Evolutionary conservation across 2,113 vertebrate species (phyloP).

Genomic region (Corythoichthys intestinalis): DNA sequence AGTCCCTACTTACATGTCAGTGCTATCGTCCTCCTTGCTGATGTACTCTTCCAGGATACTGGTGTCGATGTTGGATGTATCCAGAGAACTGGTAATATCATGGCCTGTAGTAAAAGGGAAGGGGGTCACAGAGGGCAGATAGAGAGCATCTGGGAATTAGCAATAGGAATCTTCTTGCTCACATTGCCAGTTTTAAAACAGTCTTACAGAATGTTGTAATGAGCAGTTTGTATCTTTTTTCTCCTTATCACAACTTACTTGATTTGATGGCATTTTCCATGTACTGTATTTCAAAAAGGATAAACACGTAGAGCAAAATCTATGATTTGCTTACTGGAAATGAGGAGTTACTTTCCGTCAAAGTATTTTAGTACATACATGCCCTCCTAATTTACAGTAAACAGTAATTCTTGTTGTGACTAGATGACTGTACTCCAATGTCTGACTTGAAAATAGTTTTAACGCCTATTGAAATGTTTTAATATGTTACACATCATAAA

Average conservation of each 20-base stretch:
- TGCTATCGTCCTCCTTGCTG: conserved; percentile 94
- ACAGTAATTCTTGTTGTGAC: background rate
- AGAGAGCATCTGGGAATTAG: conserved; percentile 62
- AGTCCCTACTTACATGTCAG: conserved; percentile 89
- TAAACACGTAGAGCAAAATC: background rate
- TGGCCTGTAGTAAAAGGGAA: conserved; percentile 78
- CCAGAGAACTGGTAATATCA: conserved; percentile 96
- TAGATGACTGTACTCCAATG: background rate
- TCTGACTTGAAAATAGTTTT: background rate
- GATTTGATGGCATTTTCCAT: conserved; percentile 3
- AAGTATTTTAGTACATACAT: conserved; percentile 18
- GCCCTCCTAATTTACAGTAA: background rate
- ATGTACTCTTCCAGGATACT: conserved; percentile 99
- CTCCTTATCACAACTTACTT: background rate
- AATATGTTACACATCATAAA: background rate
- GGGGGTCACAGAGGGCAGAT: conserved; percentile 48
- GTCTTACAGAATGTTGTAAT: conserved; percentile 24
- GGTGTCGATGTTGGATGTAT: conserved; percentile 95
- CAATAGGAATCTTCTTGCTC: conserved; percentile 44
- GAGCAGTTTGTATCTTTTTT: background rate
- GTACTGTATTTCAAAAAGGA: conserved; percentile 1
- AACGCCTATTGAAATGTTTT: background rate
- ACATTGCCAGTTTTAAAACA: conserved; percentile 25
- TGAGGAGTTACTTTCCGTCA: conserved; percentile 11
- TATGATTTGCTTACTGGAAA: conserved; percentile 16